Base-by-base conservation (phyloP, 2,113 vertebrate genomes). In the Martes martes region DNA sequence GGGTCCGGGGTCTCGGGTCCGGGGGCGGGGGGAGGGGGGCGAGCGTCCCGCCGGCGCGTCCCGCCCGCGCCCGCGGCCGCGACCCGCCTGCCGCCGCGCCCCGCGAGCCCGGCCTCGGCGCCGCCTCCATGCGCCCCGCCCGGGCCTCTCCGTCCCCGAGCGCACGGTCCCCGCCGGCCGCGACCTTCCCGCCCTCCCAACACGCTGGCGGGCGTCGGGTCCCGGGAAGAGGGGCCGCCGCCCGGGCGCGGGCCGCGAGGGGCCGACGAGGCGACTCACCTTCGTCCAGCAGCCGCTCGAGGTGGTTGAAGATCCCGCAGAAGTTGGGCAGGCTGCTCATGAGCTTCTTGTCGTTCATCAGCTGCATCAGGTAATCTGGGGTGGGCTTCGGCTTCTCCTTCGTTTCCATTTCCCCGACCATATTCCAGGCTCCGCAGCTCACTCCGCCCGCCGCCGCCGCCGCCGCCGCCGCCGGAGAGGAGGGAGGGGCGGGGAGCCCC, bases 241-340 rank as follows among this genome's bases (percentile, higher is more conserved):
- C 63, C 47, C 4, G 65, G 65, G 65, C 65, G n/a, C 7, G 50
- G 79, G 65, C 19, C n/a, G n/a, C 55, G 55, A 33, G 33, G 10
- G 45, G 26, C 50, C 15, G 73, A 19, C 16, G 55, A 57, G 81
- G 50, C 69, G n/a, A 33, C 93, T 98, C 99, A 99, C 99, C 99
- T 99, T 99, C 99, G 97, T 99, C 99, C 99, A 99, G 98, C 91
- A 99, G 99, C 98, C 99, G 98, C 99, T 99, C 99, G 96, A 99
- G 99, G 98, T 99, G 99, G 99, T 99, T 99, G 99, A 99, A 99
- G 98, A 99, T 99, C 98, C 99, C 99, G 98, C 99, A 99, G 99
- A 99, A 99, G 99, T 99, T 99, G 96, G 99, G 99, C 98, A 99
- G 99, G 94, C 99, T 99, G 98, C 99, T 99, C 99, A 99, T 99